Evolutionary conservation across 2,113 vertebrate genomes (phyloP).

Genomic region (Plectropomus leopardus): DNA sequence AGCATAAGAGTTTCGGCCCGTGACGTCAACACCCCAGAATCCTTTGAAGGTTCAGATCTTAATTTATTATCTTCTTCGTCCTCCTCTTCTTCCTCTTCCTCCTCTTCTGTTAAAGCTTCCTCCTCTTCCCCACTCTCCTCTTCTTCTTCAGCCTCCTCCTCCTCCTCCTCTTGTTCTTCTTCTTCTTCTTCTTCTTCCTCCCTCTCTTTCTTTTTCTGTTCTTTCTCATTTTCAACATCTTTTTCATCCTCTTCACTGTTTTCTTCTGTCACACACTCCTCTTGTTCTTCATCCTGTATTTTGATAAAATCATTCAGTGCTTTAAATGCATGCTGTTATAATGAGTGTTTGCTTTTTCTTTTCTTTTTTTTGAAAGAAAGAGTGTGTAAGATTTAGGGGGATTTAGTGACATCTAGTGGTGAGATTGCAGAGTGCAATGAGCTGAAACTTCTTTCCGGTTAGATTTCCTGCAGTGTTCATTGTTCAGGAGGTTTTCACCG

Average conservation of each 20-base stretch:
- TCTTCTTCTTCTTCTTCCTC: constrained; percentile 74
- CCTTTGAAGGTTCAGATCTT: constrained; percentile 73
- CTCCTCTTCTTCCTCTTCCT: constrained; percentile 82
- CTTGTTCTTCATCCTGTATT: constrained; percentile 85
- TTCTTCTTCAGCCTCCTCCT: constrained; percentile 81
- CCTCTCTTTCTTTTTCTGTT: constrained; percentile 71
- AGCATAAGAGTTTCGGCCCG: constrained; percentile 57
- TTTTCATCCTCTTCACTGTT: constrained; percentile 89
- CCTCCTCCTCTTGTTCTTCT: constrained; percentile 71
- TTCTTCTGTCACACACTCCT: constrained; percentile 86
- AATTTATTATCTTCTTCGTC: constrained; percentile 80
- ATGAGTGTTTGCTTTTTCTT: not conserved
- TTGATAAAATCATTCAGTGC: constrained; percentile 24
- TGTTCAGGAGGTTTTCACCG: no score
- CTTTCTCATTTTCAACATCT: constrained; percentile 85
- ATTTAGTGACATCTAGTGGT: no score
- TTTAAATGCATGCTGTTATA: not conserved
- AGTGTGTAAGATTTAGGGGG: no score
- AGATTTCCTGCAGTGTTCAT: no score
- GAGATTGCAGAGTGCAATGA: no score
- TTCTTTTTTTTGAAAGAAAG: no score
- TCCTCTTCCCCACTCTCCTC: constrained; percentile 84
- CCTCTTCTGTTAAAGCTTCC: constrained; percentile 69
- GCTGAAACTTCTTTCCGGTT: no score
- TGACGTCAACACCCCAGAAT: constrained; percentile 54